Percentiles rank a stretch among this genome's conserved stretches.
phyloP scores from a whole-genome alignment of 2,888 invertebrate genomes.

The Cosmopolites sordidus region DNA sequence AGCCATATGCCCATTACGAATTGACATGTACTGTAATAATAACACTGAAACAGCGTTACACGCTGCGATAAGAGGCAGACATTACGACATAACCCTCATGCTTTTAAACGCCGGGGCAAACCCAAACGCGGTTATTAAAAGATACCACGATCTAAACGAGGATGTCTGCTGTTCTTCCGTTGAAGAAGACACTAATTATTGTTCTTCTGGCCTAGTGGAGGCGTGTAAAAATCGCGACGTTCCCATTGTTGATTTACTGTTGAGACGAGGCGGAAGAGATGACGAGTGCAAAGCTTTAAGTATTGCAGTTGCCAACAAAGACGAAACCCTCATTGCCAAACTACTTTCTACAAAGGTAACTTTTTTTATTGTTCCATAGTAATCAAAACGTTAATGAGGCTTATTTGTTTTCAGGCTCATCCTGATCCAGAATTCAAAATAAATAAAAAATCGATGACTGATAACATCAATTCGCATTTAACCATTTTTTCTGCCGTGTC shows the following conservation, averaged over 20 bases:
- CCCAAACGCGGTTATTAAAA: conserved; percentile 67
- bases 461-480: conserved; percentile 56
- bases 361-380: conserved; percentile 1
- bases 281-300: conserved; percentile 77
- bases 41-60: conserved; percentile 79
- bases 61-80: conserved; percentile 72
- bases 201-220: conserved; percentile 61
- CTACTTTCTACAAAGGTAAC: conserved; percentile 75
- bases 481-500: conserved; percentile 53
- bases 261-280: conserved; percentile 81
- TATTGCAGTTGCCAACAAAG: conserved; percentile 68
- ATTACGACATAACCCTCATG: conserved; percentile 64
- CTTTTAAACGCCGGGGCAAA: conserved; percentile 76
- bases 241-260: conserved; percentile 69
- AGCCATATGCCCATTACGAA: conserved; percentile 63
- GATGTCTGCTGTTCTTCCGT: conserved; percentile 47
- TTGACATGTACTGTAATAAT: conserved; percentile 72
- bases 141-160: conserved; percentile 48
- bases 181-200: conserved; percentile 49
- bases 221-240: conserved; percentile 66
- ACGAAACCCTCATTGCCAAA: conserved; percentile 72
- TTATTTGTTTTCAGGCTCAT: conserved; percentile 60
- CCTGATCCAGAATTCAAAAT: conserved; percentile 91
- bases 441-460: conserved; percentile 79
- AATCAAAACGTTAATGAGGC: neutral